phyloP scores from a whole-genome alignment of 2,888 invertebrate species.

The Dromius quadrimaculatus region DNA sequence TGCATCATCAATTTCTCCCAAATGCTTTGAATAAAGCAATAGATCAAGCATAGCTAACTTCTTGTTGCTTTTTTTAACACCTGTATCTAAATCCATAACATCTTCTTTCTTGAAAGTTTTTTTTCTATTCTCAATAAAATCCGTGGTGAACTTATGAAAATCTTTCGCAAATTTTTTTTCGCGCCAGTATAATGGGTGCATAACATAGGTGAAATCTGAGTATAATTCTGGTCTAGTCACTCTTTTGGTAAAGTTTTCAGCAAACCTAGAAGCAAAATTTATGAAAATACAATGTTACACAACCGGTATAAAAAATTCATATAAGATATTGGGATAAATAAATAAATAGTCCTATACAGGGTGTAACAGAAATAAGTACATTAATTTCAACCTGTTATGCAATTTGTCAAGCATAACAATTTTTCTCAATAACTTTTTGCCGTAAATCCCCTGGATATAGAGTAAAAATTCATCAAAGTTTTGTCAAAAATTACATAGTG shows the following conservation, averaged over 20 bases:
- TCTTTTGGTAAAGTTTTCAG: neutral
- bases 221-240: neutral
- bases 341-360: too few relatives aligned
- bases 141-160: neutral
- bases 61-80: conserved; percentile 60
- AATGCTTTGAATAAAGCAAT: conserved; percentile 69
- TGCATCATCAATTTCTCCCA: too few relatives aligned
- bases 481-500: too few relatives aligned
- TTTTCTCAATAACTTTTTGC: too few relatives aligned
- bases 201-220: neutral
- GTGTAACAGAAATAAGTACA: too few relatives aligned
- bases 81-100: too few relatives aligned
- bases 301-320: too few relatives aligned
- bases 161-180: neutral
- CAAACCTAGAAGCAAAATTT: neutral
- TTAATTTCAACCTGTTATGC: too few relatives aligned
- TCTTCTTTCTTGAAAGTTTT: conserved; percentile 34
- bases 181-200: neutral
- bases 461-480: too few relatives aligned
- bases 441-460: too few relatives aligned
- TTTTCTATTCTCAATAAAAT: conserved; percentile 36
- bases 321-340: too few relatives aligned
- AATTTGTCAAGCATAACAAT: conserved; percentile 72
- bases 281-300: neutral
- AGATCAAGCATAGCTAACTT: conserved; percentile 72